Evolutionary conservation across 1,140 invertebrate genomes (phyloP).

Genomic region (Oryctes rhinoceros): DNA sequence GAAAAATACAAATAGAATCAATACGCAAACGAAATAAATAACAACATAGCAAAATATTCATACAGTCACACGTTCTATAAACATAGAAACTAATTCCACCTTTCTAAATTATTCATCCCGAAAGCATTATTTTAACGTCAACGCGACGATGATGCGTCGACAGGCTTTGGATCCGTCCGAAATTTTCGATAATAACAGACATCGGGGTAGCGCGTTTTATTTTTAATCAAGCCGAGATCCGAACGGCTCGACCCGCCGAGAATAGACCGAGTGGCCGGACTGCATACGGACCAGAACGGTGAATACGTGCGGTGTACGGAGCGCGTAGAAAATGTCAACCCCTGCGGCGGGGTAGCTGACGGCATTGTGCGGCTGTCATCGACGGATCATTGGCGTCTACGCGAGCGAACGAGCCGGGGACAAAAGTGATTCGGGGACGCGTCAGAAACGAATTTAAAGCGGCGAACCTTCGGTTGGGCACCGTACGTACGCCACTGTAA

Average conservation of each 20-base stretch:
- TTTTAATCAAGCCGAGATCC: conserved; percentile 45
- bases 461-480: neutral
- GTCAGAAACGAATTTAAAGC: neutral
- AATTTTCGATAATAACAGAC: conserved; percentile 34
- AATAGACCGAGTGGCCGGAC: conserved; percentile 3
- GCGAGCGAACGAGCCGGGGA: conserved; percentile 11
- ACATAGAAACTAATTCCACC: neutral
- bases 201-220: neutral
- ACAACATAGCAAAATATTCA: neutral
- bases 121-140: too few relatives aligned
- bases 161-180: neutral
- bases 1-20: neutral
- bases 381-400: conserved; percentile 54
- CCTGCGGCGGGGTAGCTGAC: conserved; percentile 47
- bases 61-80: conserved; percentile 17
- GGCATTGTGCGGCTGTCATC: conserved; percentile 54
- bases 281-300: conserved; percentile 39
- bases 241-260: too few relatives aligned
- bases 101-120: neutral
- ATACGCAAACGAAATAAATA: neutral
- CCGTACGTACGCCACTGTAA: conserved; percentile 11
- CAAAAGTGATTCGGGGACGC: conserved; percentile 1
- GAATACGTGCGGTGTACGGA: conserved; percentile 42
- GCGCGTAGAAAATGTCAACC: conserved; percentile 48
- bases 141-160: too few relatives aligned